These are phyloP conservation scores for Zophobas morio DNA, from an alignment of 1,140 invertebrate genomes.

Conservation along the genomic window DNA sequence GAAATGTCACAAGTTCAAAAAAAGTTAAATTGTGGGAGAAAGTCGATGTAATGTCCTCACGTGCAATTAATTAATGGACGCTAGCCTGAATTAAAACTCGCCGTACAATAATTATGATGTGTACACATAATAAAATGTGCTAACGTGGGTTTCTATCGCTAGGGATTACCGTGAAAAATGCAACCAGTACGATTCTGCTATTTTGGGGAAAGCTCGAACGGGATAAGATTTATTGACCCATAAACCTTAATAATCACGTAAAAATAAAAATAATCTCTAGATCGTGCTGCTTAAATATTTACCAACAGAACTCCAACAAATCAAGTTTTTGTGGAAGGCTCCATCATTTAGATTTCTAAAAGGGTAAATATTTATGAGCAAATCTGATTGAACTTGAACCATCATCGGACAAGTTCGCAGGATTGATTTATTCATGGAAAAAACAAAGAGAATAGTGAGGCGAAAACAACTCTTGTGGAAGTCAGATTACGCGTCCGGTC, in stretches of 20 bases:
- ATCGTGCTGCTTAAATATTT: constrained; percentile 3
- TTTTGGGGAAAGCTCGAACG: neutral
- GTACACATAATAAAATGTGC: constrained; percentile 12
- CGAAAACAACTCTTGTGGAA: neutral
- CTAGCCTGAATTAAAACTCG: constrained; percentile 16
- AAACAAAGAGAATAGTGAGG: neutral
- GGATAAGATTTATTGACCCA: constrained; percentile 5
- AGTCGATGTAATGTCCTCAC: constrained; percentile 11
- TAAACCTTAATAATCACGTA: constrained; percentile 4
- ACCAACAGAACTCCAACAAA: constrained; percentile 10
- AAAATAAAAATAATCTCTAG: constrained; percentile 7
- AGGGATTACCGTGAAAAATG: neutral
- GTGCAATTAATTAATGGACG: constrained; percentile 21
- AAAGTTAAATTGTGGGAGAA: neutral
- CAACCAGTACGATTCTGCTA: neutral
- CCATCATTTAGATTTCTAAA: constrained; percentile 7
- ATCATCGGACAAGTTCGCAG: neutral
- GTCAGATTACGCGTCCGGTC: neutral
- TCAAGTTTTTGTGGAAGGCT: neutral
- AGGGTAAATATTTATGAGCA: constrained; percentile 13
- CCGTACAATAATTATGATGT: constrained; percentile 12
- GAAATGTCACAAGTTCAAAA: constrained; percentile 8
- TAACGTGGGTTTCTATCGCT: neutral
- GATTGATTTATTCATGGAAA: neutral
- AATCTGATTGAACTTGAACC: neutral